These are phyloP conservation scores for Coilia nasus DNA, from an alignment of 2,797 vertebrate species.

Conservation along the genomic window DNA sequence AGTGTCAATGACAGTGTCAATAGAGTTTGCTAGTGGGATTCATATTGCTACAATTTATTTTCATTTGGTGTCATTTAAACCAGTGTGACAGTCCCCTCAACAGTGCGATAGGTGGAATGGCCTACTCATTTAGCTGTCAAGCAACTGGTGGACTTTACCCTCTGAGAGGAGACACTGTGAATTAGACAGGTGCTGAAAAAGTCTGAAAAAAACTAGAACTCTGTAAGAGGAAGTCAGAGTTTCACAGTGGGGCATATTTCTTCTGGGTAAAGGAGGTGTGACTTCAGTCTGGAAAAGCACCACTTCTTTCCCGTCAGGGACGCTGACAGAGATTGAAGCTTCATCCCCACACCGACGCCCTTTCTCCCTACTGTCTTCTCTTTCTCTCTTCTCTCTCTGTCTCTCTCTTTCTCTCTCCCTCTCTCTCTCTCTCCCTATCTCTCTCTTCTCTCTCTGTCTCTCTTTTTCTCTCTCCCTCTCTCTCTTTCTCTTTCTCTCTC, in stretches of 20 bases:
- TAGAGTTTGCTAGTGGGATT: too few relatives aligned
- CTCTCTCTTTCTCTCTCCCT: too few relatives aligned
- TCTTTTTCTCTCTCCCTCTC: neutral
- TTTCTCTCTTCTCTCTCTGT: neutral
- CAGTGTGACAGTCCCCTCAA: neutral
- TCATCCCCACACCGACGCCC: neutral
- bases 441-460: neutral
- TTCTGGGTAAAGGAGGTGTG: neutral
- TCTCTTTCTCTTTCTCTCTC: too few relatives aligned
- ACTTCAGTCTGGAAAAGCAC: neutral
- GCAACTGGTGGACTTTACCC: neutral
- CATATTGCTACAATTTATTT: too few relatives aligned
- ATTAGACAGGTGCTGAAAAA: neutral
- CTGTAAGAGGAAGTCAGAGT: neutral
- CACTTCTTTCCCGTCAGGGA: neutral
- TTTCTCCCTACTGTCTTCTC: neutral
- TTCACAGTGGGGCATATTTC: neutral
- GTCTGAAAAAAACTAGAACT: neutral
- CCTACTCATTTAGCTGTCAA: neutral
- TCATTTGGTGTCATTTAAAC: too few relatives aligned
- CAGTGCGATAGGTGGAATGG: neutral
- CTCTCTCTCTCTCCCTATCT: too few relatives aligned
- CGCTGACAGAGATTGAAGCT: neutral
- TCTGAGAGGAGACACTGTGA: neutral
- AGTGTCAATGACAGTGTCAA: too few relatives aligned